phyloP scores from a whole-genome alignment of 2,113 vertebrate genomes.

The Isurus oxyrinchus region DNA sequence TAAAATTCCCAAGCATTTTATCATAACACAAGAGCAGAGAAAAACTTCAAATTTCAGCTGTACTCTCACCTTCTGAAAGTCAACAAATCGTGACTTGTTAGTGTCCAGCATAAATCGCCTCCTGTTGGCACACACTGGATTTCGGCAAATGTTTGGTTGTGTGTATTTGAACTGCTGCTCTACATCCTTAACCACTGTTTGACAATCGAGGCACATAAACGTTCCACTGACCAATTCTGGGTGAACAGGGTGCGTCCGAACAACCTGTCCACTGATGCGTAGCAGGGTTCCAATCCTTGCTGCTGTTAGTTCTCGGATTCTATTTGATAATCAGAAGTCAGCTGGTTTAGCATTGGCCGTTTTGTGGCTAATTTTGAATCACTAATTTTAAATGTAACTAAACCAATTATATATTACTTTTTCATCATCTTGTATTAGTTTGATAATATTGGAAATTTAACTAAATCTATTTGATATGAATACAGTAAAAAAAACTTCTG shows the following conservation, averaged over 20 bases:
- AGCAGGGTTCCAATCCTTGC: constrained; percentile 83
- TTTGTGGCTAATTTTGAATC: not conserved
- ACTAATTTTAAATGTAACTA: not conserved
- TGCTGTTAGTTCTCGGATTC: constrained; percentile 88
- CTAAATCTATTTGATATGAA: not conserved
- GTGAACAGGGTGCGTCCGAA: constrained; percentile 91
- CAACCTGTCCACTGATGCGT: constrained; percentile 93
- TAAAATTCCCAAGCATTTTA: not conserved
- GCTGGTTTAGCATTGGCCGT: not conserved
- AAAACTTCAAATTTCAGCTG: not conserved
- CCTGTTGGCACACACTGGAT: constrained; percentile 92
- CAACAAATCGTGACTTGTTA: constrained; percentile 93
- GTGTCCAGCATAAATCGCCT: constrained; percentile 90
- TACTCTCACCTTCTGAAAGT: constrained; percentile 88
- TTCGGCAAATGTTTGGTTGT: constrained; percentile 89
- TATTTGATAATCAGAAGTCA: constrained; percentile 45
- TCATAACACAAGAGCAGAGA: not conserved
- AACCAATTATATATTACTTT: not conserved
- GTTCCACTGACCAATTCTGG: constrained; percentile 91
- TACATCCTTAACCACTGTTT: constrained; percentile 83
- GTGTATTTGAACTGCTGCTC: constrained; percentile 98
- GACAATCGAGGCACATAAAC: constrained; percentile 92
- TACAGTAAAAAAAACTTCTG: not conserved
- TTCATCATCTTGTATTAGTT: not conserved
- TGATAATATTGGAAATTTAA: not conserved